phyloP scores from a whole-genome alignment of 2,797 vertebrate genomes.

The Sparidentex hasta region DNA sequence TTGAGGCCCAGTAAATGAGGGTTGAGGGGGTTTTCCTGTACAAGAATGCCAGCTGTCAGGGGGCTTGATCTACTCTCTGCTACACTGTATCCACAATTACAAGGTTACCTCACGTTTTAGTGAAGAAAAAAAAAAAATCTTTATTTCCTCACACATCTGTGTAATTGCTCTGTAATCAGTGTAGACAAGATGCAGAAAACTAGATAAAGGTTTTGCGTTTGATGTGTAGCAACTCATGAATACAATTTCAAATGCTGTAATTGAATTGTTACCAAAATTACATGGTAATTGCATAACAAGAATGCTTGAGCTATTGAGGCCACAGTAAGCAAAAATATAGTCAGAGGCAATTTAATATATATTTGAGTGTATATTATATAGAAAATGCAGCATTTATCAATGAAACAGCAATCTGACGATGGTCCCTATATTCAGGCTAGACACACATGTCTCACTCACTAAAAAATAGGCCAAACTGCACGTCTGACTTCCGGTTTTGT shows the following conservation, averaged over 20 bases:
- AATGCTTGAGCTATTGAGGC: constrained; percentile 7
- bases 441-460: constrained; percentile 26
- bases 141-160: constrained; percentile 66
- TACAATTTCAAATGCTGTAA: constrained; percentile 66
- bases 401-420: background rate
- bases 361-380: background rate
- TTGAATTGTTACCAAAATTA: constrained; percentile 64
- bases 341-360: background rate
- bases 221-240: constrained; percentile 54
- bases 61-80: constrained; percentile 31
- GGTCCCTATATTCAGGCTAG: background rate
- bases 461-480: constrained; percentile 40
- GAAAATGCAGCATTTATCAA: constrained; percentile 1
- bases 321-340: constrained; percentile 3
- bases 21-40: constrained; percentile 38
- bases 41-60: constrained; percentile 39
- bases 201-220: constrained; percentile 59
- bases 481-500: constrained; percentile 45
- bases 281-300: constrained; percentile 55
- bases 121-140: constrained; percentile 35
- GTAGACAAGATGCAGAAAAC: constrained; percentile 67
- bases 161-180: constrained; percentile 68
- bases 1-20: constrained; percentile 34
- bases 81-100: constrained; percentile 48
- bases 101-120: constrained; percentile 50